Conservation (phyloP, 2,113 vertebrate species). For the Tachysurus vachellii region DNA sequence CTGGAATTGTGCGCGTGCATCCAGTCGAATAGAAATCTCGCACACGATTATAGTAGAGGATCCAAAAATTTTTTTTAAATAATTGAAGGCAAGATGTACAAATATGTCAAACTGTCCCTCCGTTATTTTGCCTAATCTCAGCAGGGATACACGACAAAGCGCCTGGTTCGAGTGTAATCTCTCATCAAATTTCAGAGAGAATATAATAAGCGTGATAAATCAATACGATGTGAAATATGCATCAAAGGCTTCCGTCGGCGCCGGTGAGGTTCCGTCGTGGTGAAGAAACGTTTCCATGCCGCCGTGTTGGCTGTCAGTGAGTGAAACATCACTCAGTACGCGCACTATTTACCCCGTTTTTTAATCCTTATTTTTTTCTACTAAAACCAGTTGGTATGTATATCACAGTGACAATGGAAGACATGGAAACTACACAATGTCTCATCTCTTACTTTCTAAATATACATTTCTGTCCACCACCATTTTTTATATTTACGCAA, state of each 20-base stretch:
- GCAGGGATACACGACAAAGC: neutral
- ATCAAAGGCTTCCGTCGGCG: conserved; percentile 11
- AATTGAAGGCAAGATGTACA: neutral
- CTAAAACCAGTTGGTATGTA: neutral
- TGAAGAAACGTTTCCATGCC: neutral
- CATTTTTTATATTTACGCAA: neutral
- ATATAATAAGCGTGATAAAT: conserved; percentile 18
- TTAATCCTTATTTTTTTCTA: neutral
- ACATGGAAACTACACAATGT: too few relatives aligned
- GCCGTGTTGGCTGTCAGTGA: neutral
- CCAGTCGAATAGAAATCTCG: neutral
- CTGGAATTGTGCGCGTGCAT: neutral
- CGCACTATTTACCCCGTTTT: neutral
- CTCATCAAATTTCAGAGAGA: conserved; percentile 35
- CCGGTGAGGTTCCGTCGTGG: neutral
- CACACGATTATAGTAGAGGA: neutral
- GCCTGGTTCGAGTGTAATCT: neutral
- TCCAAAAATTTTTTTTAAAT: neutral
- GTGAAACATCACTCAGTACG: neutral
- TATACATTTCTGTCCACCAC: neutral
- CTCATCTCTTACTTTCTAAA: too few relatives aligned
- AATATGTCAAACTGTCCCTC: neutral
- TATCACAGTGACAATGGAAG: neutral
- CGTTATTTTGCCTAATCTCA: neutral
- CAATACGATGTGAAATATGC: conserved; percentile 19